Evolutionary conservation across 1,140 invertebrate genomes (phyloP), one percentile per base, ranked within the genome.

Genomic region (Cydia splendana): DNA sequence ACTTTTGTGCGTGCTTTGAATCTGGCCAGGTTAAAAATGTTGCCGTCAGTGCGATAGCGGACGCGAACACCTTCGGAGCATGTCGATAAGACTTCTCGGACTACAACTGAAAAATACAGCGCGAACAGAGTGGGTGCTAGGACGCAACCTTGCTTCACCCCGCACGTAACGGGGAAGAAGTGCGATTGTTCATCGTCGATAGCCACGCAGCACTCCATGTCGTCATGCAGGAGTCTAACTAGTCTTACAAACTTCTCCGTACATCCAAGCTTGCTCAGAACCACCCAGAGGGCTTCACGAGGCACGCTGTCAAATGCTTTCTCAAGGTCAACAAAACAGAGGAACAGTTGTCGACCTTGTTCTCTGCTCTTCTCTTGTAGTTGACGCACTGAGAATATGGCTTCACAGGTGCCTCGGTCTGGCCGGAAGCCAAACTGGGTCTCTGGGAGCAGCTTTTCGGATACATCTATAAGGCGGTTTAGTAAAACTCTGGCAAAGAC

Each of bases 401-500:
- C 48, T 51, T 51, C 48, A 51, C 48, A 51, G 15, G 48, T 51
- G 48, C 48, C 48, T n/a, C 48, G 12, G 12, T 51, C 48, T 2
- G 48, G 48, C 15, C 48, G 48, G 48, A 51, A 51, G 48, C 48
- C 48, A 51, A n/a, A n/a, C 48, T 51, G 48, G 48, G 48, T 51
- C 4, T 51, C 48, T n/a, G 74, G 45, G 9, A 75, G 45, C 18
- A 75, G 10, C 20, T 45, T 75, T 45, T 75, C 38, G 2, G 15
- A 75, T 18, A 51, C 1, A 5, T 20, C 5, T 28, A 18, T 53
- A 0, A 75, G 38, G 74, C 15, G 74, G 45, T 75, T 51, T 0
- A 75, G 45, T 10, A 51, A 45, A 15, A 75, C 75, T 75, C 57
- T 75, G 53, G 75, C 75, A 65, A 75, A 75, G 34, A 65, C 53